A percentile compares a stretch with the other conserved stretches of the same genome.
Evolutionary conservation across 2,113 vertebrate species (phyloP).

Genomic region (Lophura nycthemera): DNA sequence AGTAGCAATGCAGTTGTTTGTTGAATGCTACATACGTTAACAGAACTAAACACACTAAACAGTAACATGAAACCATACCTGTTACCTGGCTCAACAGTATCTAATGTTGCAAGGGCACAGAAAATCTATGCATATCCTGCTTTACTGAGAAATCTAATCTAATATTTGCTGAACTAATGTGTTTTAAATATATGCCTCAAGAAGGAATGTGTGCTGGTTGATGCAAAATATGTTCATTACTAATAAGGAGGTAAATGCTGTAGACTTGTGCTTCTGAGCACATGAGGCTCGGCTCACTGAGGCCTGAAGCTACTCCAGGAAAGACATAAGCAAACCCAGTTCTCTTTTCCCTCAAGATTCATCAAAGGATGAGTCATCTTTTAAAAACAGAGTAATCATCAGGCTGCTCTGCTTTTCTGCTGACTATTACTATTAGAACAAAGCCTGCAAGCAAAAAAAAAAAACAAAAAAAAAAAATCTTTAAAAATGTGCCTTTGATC

Average conservation of each 20-base stretch:
- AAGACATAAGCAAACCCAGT: slow-evolving; percentile 46
- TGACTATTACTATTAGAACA: slow-evolving; percentile 56
- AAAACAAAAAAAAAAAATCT: background rate
- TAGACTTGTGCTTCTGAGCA: background rate
- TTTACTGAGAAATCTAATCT: background rate
- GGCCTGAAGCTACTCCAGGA: slow-evolving; percentile 56
- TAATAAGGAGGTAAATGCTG: background rate
- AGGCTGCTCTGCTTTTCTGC: slow-evolving; percentile 55
- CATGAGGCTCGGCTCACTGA: slow-evolving; percentile 28
- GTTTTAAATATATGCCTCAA: slow-evolving; percentile 33
- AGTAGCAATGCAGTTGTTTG: accelerated
- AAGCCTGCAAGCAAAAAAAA: background rate
- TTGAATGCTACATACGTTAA: background rate
- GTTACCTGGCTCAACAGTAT: background rate
- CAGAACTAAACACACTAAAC: background rate
- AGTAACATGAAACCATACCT: background rate
- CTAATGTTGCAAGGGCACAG: background rate
- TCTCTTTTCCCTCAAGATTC: slow-evolving; percentile 50
- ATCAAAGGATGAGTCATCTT: slow-evolving; percentile 61
- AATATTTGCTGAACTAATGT: slow-evolving; percentile 35
- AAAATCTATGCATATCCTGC: background rate
- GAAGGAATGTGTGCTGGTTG: slow-evolving; percentile 25
- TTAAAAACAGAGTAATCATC: slow-evolving; percentile 63
- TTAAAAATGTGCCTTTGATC: background rate
- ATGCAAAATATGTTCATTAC: slow-evolving; percentile 5